These are phyloP conservation scores for Pterostichus madidus DNA, from an alignment of 2,888 invertebrate species.

Conservation along the genomic window DNA sequence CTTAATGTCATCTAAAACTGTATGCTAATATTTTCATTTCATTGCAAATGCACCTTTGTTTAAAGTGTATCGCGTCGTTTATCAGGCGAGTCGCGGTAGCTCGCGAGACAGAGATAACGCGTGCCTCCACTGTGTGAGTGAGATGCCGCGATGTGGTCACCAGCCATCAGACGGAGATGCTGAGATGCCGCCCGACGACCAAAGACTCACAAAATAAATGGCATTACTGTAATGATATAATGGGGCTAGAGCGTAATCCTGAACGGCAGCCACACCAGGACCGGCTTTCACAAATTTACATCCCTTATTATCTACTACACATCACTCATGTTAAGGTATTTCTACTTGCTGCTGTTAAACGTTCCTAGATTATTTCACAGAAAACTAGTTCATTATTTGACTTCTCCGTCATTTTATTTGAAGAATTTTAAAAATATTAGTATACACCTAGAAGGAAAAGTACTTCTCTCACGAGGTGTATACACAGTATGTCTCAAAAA, in stretches of 20 bases:
- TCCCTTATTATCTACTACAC: too few relatives aligned
- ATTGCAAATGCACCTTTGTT: constrained; percentile 76
- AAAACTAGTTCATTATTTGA: too few relatives aligned
- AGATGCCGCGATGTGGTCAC: constrained; percentile 40
- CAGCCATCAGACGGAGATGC: constrained; percentile 65
- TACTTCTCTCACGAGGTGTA: too few relatives aligned
- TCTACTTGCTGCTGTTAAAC: too few relatives aligned
- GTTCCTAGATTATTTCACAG: too few relatives aligned
- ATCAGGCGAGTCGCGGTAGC: constrained; percentile 69
- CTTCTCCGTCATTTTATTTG: too few relatives aligned
- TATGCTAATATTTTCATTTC: constrained; percentile 77
- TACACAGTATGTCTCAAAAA: too few relatives aligned
- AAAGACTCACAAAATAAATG: constrained; percentile 71
- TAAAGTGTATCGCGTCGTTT: constrained; percentile 71
- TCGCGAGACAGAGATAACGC: constrained; percentile 56
- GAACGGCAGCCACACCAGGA: constrained; percentile 69
- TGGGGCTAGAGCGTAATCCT: constrained; percentile 72
- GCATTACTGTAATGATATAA: constrained; percentile 72
- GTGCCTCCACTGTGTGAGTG: constrained; percentile 29
- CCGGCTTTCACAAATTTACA: not conserved
- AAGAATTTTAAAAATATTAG: too few relatives aligned
- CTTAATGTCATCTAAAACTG: constrained; percentile 77
- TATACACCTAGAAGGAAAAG: too few relatives aligned
- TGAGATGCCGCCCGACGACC: constrained; percentile 70
- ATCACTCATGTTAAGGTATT: too few relatives aligned